phyloP scores from a whole-genome alignment of 2,797 vertebrate genomes.

The Anisognathus igniventris region DNA sequence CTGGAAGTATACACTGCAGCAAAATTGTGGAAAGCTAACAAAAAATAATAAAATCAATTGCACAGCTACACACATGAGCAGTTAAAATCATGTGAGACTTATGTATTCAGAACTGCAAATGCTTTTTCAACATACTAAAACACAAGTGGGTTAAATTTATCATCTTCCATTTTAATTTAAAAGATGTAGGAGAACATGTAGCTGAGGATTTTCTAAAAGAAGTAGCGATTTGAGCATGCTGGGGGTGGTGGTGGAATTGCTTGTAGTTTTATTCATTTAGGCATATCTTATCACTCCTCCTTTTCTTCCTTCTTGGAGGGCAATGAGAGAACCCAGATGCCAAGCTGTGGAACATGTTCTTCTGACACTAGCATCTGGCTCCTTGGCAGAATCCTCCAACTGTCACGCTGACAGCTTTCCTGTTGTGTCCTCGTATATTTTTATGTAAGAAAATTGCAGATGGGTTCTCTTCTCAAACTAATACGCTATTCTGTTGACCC shows the following conservation, averaged over 20 bases:
- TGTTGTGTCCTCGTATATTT: slow-evolving; percentile 71
- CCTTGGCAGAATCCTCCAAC: slow-evolving; percentile 71
- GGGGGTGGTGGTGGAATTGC: slow-evolving; percentile 54
- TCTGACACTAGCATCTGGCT: slow-evolving; percentile 70
- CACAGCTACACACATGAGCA: not conserved
- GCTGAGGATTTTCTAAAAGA: slow-evolving; percentile 58
- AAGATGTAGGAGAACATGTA: slow-evolving; percentile 48
- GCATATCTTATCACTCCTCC: slow-evolving; percentile 72
- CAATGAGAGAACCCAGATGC: slow-evolving; percentile 75
- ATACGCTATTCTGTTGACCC: slow-evolving; percentile 60
- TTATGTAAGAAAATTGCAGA: slow-evolving; percentile 68
- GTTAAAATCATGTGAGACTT: slow-evolving; percentile 33
- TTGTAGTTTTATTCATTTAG: slow-evolving; percentile 70
- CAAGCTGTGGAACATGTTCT: slow-evolving; percentile 76
- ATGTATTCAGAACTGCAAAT: slow-evolving; percentile 12
- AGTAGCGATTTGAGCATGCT: slow-evolving; percentile 22
- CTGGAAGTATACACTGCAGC: not conserved
- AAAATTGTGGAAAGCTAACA: not conserved
- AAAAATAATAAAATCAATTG: slow-evolving; percentile 18
- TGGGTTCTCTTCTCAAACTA: slow-evolving; percentile 63
- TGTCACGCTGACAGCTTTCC: slow-evolving; percentile 74
- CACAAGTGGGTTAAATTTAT: slow-evolving; percentile 51
- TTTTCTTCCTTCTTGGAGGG: slow-evolving; percentile 73
- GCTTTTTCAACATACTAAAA: slow-evolving; percentile 46
- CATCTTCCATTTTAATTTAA: slow-evolving; percentile 60